Evolutionary conservation across 1,140 invertebrate genomes (phyloP), one percentile per base, ranked within the genome.

Genomic region (Daktulosphaira vitifoliae): DNA sequence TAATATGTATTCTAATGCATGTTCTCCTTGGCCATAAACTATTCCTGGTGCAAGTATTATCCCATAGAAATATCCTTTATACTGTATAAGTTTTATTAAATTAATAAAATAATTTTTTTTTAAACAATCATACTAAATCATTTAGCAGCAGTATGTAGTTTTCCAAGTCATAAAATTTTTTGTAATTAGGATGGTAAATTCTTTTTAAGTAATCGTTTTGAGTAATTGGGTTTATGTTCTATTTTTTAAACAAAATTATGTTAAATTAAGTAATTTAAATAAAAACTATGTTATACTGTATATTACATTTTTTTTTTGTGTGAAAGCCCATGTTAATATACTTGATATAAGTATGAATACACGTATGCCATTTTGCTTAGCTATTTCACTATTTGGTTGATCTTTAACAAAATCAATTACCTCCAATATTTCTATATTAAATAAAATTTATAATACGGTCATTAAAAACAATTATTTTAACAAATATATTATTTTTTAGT

Each of bases 331-430:
- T 46, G 56, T 62, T 62, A 26, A 25, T 46, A 62, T 33, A 46
- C 42, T 62, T 26, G 56, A 62, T 48, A 62, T 62, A 33, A 62
- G 56, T 33, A 62, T 62, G 29, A 62, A 62, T 6, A 62, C 56
- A 29, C 56, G 42, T 16, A 15, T 33, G 6, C 25, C 42, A 62
- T 23, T 62, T 33, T 48, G 9, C 29, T 11, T 62, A 8, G 56
- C 23, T 20, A 20, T 15, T 18, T 13, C 2, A 62, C 42, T 62
- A 29, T 62, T 46, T 44, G 56, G 56, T 29, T 62, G 23, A 22
- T 46, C 20, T 62, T 62, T 62, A 8, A 62, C 20, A 20, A 33
- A 33, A 33, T 62, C 11, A 13, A 62, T 33, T 62, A 46, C 56
- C 29, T 62, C 42, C 6, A 62, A 26, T 20, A 62, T 62, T 33